phyloP scores from a whole-genome alignment of 53 echinoderm and acorn worm species.

The Mesocentrotus franciscanus region DNA sequence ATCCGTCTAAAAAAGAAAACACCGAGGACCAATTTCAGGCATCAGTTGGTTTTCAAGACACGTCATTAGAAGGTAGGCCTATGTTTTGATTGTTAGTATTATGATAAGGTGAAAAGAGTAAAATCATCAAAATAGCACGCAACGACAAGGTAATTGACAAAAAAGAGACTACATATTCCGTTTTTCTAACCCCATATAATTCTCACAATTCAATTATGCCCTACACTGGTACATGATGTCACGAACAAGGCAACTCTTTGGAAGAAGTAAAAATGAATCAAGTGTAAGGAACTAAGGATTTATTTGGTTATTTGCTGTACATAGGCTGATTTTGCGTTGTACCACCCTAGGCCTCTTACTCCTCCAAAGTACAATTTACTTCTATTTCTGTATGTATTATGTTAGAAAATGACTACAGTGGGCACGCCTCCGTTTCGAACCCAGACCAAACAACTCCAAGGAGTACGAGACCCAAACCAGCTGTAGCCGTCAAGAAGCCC shows the following conservation, averaged over 20 bases:
- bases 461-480: slow-evolving; percentile 1
- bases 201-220: not conserved
- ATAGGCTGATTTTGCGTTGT: too few relatives aligned
- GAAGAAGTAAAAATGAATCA: too few relatives aligned
- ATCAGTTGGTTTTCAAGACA: not conserved
- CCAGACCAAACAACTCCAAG: too few relatives aligned
- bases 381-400: not conserved
- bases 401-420: not conserved
- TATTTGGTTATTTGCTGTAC: too few relatives aligned
- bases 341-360: too few relatives aligned
- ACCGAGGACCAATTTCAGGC: not conserved
- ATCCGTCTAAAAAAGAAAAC: not conserved
- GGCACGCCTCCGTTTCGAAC: too few relatives aligned
- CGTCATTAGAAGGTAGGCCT: not conserved
- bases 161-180: not conserved
- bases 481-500: slow-evolving; percentile 12
- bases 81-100: not conserved
- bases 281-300: too few relatives aligned
- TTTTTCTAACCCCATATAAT: not conserved
- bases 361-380: too few relatives aligned
- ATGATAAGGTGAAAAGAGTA: not conserved
- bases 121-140: not conserved
- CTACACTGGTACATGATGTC: too few relatives aligned
- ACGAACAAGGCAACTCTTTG: too few relatives aligned
- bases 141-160: not conserved